Percentiles rank a stretch among this genome's conserved stretches.
These are phyloP conservation scores for Characodon lateralis DNA, from an alignment of 2,797 vertebrate genomes.

Conservation along the genomic window DNA sequence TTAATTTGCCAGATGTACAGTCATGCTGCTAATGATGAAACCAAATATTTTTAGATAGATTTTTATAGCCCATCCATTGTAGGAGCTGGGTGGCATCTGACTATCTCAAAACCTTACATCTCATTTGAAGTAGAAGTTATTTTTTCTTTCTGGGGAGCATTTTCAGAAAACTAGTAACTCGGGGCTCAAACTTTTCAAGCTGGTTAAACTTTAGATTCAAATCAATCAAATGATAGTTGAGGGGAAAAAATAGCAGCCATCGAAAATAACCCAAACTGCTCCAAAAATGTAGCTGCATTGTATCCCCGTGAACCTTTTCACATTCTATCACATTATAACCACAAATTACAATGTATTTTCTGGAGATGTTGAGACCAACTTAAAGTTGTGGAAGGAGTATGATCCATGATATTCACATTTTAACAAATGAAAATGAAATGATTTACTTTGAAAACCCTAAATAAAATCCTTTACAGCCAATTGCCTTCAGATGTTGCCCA, in stretches of 20 bases:
- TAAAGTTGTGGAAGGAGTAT: not conserved
- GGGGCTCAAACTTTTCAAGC: slow-evolving; percentile 16
- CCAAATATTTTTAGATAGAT: slow-evolving; percentile 65
- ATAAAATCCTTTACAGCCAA: no score
- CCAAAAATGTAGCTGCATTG: slow-evolving; percentile 12
- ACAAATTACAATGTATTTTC: not conserved
- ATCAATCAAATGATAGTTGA: slow-evolving; percentile 34
- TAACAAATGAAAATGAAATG: not conserved
- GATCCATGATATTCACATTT: not conserved
- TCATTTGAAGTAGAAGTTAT: slow-evolving; percentile 9
- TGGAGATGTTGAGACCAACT: not conserved
- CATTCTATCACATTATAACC: not conserved
- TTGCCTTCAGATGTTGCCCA: no score
- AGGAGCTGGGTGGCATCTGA: slow-evolving; percentile 16
- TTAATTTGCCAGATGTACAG: slow-evolving; percentile 71
- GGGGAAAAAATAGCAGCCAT: slow-evolving; percentile 26
- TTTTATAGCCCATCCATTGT: slow-evolving; percentile 47
- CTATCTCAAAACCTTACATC: slow-evolving; percentile 9
- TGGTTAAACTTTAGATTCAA: slow-evolving; percentile 26
- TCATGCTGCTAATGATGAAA: slow-evolving; percentile 66
- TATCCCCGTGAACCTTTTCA: not conserved
- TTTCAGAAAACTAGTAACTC: slow-evolving; percentile 24
- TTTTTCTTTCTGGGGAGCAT: slow-evolving; percentile 1
- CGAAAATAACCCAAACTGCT: slow-evolving; percentile 18
- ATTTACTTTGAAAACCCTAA: no score